A percentile compares a stretch with the other conserved stretches of the same genome.
phyloP scores from a whole-genome alignment of 53 echinoderm and acorn worm species.

The Holothuria leucospilota region DNA sequence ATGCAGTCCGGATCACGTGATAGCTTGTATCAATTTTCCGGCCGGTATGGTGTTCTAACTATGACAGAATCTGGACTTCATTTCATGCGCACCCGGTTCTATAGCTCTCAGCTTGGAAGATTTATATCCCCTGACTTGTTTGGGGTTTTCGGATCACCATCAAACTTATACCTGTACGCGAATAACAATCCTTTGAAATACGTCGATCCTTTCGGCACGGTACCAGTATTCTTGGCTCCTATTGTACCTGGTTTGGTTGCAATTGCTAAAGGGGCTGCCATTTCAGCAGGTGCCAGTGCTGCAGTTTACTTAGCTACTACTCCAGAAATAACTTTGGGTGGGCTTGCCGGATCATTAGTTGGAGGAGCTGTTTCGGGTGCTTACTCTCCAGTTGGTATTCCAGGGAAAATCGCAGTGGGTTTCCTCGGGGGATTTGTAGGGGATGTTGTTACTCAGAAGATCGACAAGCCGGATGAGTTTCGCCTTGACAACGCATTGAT shows the following conservation, averaged over 20 bases:
- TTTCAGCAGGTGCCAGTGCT: too few relatives aligned
- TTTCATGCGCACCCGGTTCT: slow-evolving; percentile 52
- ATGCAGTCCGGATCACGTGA: slow-evolving; percentile 4
- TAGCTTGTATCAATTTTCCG: slow-evolving; percentile 39
- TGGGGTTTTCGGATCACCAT: slow-evolving; percentile 44
- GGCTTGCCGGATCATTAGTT: background rate
- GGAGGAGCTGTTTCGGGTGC: background rate
- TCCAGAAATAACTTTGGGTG: background rate
- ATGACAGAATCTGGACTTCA: slow-evolving; percentile 31
- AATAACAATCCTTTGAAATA: slow-evolving; percentile 54
- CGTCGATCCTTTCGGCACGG: slow-evolving; percentile 57
- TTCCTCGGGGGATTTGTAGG: background rate
- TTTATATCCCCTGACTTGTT: slow-evolving; percentile 52
- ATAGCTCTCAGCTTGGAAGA: slow-evolving; percentile 46
- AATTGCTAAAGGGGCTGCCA: background rate
- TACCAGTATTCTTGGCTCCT: slow-evolving; percentile 13
- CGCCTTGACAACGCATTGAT: background rate
- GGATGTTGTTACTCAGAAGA: background rate
- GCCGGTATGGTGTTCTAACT: slow-evolving; percentile 48
- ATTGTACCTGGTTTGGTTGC: background rate
- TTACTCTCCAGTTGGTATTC: background rate
- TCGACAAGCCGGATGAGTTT: background rate
- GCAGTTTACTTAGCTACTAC: background rate
- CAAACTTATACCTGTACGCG: slow-evolving; percentile 51
- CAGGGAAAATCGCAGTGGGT: background rate